Percentiles rank a stretch among this genome's conserved stretches.
Evolutionary conservation across 2,888 invertebrate genomes (phyloP).

Genomic region (Ferrisia virgata): DNA sequence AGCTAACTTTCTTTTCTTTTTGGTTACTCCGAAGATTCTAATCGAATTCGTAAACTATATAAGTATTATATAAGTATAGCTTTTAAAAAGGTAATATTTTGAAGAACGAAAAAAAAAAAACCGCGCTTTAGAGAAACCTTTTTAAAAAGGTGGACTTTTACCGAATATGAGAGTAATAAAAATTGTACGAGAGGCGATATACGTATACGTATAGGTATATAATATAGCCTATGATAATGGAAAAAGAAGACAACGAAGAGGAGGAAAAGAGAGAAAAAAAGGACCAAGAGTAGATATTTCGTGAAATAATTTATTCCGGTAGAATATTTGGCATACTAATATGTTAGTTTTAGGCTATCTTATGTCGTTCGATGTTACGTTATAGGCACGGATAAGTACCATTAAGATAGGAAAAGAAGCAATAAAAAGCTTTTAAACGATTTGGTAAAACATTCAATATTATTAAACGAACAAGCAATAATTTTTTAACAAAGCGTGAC

Average conservation of each 20-base stretch:
- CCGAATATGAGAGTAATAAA: background rate
- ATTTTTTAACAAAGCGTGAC: conserved; percentile 33
- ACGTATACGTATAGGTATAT: too few species aligned
- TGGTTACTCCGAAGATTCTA: background rate
- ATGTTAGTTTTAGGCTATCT: conserved; percentile 31
- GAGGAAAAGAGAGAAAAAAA: background rate
- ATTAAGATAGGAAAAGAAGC: conserved; percentile 28
- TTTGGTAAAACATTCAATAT: conserved; percentile 25
- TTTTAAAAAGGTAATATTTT: conserved; percentile 4
- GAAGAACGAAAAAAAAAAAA: background rate
- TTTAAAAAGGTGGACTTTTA: background rate
- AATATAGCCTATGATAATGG: background rate
- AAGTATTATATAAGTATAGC: background rate
- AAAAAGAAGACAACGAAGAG: background rate
- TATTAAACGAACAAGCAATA: conserved; percentile 32
- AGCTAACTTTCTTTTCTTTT: background rate
- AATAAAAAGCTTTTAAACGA: conserved; percentile 32
- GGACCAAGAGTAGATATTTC: background rate
- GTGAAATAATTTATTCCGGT: conserved; percentile 6
- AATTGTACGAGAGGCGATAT: background rate
- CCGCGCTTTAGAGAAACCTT: background rate
- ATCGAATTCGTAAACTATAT: background rate
- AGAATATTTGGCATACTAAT: conserved; percentile 30
- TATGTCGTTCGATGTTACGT: conserved; percentile 20
- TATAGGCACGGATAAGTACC: conserved; percentile 27